These are phyloP conservation scores for Baccha elongata DNA, from an alignment of 2,888 invertebrate species.

Conservation along the genomic window DNA sequence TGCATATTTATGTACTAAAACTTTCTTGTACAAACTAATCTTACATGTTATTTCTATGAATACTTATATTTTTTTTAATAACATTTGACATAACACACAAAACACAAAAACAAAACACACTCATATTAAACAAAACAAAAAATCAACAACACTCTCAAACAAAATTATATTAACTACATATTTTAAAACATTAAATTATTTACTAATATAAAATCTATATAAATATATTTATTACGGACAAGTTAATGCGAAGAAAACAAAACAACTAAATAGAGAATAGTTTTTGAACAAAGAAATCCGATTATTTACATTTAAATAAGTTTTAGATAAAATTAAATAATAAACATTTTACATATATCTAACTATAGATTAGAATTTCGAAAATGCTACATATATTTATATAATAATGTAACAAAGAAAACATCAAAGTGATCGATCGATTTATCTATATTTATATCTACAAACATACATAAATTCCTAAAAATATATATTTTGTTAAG, in stretches of 20 bases:
- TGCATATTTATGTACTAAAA: constrained; percentile 62
- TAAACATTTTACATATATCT: constrained; percentile 49
- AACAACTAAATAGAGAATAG: constrained; percentile 52
- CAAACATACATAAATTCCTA: constrained; percentile 24
- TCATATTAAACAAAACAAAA: constrained; percentile 11
- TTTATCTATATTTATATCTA: constrained; percentile 52
- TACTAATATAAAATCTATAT: constrained; percentile 33
- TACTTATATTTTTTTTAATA: constrained; percentile 39
- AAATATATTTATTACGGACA: constrained; percentile 59
- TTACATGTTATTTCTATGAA: constrained; percentile 36
- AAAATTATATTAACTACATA: constrained; percentile 25
- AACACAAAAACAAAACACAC: constrained; percentile 22
- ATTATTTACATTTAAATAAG: constrained; percentile 70
- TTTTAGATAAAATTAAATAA: constrained; percentile 60
- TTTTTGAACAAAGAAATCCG: constrained; percentile 66
- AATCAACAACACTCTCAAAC: constrained; percentile 23
- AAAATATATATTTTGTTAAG: constrained; percentile 41
- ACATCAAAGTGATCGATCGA: constrained; percentile 60
- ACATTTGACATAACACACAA: constrained; percentile 27
- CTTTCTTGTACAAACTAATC: constrained; percentile 66
- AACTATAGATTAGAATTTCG: constrained; percentile 53
- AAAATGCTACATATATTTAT: constrained; percentile 64
- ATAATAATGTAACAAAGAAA: constrained; percentile 29
- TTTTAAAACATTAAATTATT: constrained; percentile 56
- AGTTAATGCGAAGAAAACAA: constrained; percentile 22